Evolutionary conservation across 2,888 invertebrate species (phyloP).

Genomic region (Microctonus aethiopoides): DNA sequence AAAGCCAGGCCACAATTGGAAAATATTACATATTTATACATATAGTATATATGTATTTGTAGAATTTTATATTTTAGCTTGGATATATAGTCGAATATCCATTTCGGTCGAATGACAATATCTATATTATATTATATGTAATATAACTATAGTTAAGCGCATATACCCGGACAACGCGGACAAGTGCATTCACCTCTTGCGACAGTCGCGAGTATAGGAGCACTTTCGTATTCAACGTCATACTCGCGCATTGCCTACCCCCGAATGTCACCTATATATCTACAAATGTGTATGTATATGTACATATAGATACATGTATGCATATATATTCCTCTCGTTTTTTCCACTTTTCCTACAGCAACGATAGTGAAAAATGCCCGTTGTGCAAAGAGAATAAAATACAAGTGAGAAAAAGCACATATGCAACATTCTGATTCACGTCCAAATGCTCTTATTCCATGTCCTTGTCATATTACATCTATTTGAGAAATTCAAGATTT

Average conservation of each 20-base stretch:
- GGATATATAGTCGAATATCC: slow-evolving; percentile 27
- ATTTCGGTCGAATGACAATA: slow-evolving; percentile 39
- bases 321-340: slow-evolving; percentile 9
- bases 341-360: background rate
- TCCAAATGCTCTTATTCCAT: slow-evolving; percentile 10
- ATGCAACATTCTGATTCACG: slow-evolving; percentile 14
- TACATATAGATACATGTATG: background rate
- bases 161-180: slow-evolving; percentile 38
- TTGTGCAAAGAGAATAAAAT: background rate
- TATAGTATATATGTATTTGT: background rate
- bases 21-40: background rate
- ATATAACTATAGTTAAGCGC: background rate
- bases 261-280: background rate
- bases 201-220: slow-evolving; percentile 31
- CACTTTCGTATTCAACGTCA: slow-evolving; percentile 45
- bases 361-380: slow-evolving; percentile 32
- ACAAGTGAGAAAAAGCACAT: background rate
- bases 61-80: too few species aligned
- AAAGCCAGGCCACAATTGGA: too few species aligned
- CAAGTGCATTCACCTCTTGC: slow-evolving; percentile 46
- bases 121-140: slow-evolving; percentile 21
- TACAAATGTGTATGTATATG: background rate
- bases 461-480: slow-evolving; percentile 22
- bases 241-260: slow-evolving; percentile 28
- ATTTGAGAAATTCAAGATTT: slow-evolving; percentile 3